Conservation (phyloP, 2,888 invertebrate genomes). For the Athrips mouffetella region DNA sequence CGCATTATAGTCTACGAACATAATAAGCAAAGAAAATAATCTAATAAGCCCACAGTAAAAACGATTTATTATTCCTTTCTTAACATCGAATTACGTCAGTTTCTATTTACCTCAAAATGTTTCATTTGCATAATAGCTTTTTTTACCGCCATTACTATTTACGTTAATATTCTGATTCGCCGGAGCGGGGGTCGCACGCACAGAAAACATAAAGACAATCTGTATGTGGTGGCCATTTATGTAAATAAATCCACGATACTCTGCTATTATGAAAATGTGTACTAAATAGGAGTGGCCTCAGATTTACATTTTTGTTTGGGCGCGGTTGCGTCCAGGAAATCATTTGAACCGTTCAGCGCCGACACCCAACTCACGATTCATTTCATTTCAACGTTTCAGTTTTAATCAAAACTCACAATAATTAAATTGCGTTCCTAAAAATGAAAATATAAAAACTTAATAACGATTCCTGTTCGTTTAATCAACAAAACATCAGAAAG, state of each 20-base stretch:
- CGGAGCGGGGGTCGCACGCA: conserved; percentile 72
- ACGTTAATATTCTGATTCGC: conserved; percentile 76
- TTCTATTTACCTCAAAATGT: conserved; percentile 76
- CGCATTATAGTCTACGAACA: conserved; percentile 33
- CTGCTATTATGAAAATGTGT: conserved; percentile 65
- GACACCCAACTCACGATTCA: background rate
- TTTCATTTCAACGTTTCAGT: conserved; percentile 5
- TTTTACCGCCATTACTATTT: conserved; percentile 74
- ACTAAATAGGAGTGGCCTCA: conserved; percentile 59
- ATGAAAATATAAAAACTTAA: conserved; percentile 42
- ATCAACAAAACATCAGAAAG: conserved; percentile 75
- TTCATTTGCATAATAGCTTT: conserved; percentile 78
- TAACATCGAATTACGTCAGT: conserved; percentile 68
- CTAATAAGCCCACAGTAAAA: conserved; percentile 57
- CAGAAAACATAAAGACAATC: conserved; percentile 75
- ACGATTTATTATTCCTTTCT: conserved; percentile 69
- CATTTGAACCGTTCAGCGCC: conserved; percentile 38
- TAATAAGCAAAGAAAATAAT: conserved; percentile 45
- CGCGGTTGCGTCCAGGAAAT: conserved; percentile 52
- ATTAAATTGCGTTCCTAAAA: conserved; percentile 52
- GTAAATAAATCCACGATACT: conserved; percentile 74
- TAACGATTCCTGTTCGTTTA: conserved; percentile 63
- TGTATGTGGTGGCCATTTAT: conserved; percentile 72
- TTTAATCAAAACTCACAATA: conserved; percentile 21
- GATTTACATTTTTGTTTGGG: conserved; percentile 63